Conservation (phyloP, 37 sponge, comb jelly and placozoan species). For the Diacarnus erythraeanus region DNA sequence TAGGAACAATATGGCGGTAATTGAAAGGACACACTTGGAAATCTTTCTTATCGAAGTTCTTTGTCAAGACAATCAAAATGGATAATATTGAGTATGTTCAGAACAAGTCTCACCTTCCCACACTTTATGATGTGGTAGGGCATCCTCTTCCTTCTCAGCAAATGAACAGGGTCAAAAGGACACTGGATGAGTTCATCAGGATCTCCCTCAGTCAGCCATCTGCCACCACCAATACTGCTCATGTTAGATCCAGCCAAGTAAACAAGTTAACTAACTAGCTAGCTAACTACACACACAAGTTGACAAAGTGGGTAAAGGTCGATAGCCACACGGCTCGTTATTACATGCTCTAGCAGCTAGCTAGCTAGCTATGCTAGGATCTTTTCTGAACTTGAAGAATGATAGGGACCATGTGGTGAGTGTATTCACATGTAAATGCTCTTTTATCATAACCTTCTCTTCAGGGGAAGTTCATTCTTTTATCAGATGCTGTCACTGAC, state of each 20-base stretch:
- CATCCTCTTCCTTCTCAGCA: slow-evolving; percentile 64
- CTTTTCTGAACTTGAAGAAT: not conserved
- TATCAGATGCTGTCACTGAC: slow-evolving; percentile 17
- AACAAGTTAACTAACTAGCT: no score
- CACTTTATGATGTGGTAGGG: slow-evolving; percentile 91
- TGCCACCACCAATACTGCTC: no score
- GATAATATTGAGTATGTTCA: no score
- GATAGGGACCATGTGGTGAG: not conserved
- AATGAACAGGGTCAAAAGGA: slow-evolving; percentile 89
- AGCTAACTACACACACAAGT: no score
- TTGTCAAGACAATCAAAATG: no score
- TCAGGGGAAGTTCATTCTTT: slow-evolving; percentile 10
- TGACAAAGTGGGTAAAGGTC: not conserved
- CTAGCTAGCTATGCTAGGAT: not conserved
- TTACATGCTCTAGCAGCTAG: not conserved
- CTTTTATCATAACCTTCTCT: not conserved
- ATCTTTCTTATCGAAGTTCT: slow-evolving; percentile 32
- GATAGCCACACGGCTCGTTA: no score
- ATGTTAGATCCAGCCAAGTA: no score
- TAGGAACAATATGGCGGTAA: slow-evolving; percentile 63
- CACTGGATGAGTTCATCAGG: slow-evolving; percentile 73
- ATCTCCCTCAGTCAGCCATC: not conserved
- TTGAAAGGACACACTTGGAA: slow-evolving; percentile 71
- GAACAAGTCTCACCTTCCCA: slow-evolving; percentile 48
- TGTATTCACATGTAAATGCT: not conserved